phyloP scores from a whole-genome alignment of 1,140 invertebrate species.

The Magallana angulata region DNA sequence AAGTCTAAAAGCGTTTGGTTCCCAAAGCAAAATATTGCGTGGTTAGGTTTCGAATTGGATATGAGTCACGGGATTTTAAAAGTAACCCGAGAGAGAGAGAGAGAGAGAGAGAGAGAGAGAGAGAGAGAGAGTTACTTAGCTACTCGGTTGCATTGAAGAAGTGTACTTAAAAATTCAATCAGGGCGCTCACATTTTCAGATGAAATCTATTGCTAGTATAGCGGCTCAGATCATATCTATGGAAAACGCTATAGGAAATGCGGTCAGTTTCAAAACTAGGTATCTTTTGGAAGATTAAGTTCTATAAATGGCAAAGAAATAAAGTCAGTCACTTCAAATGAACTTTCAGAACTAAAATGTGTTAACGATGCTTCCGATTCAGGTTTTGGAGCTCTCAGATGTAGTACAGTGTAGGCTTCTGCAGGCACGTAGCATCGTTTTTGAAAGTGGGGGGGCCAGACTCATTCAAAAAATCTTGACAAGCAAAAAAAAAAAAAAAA shows the following conservation, averaged over 20 bases:
- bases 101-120: too few species aligned
- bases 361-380: background rate
- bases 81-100: background rate
- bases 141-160: background rate
- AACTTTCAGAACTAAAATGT: too few species aligned
- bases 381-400: background rate
- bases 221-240: constrained; percentile 57
- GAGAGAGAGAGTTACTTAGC: background rate
- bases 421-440: too few species aligned
- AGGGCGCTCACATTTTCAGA: background rate
- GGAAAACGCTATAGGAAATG: constrained; percentile 43
- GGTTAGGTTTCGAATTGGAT: constrained; percentile 46
- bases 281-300: constrained; percentile 38
- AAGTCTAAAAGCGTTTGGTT: constrained; percentile 36
- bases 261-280: constrained; percentile 41
- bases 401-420: background rate
- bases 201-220: constrained; percentile 44
- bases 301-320: constrained; percentile 21
- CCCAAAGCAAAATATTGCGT: constrained; percentile 16
- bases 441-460: too few species aligned
- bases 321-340: too few species aligned
- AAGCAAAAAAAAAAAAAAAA: too few species aligned
- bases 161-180: background rate
- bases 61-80: constrained; percentile 33
- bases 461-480: too few species aligned